Base-by-base conservation (phyloP, 2,888 invertebrate species). In the Keiferia lycopersicella region DNA sequence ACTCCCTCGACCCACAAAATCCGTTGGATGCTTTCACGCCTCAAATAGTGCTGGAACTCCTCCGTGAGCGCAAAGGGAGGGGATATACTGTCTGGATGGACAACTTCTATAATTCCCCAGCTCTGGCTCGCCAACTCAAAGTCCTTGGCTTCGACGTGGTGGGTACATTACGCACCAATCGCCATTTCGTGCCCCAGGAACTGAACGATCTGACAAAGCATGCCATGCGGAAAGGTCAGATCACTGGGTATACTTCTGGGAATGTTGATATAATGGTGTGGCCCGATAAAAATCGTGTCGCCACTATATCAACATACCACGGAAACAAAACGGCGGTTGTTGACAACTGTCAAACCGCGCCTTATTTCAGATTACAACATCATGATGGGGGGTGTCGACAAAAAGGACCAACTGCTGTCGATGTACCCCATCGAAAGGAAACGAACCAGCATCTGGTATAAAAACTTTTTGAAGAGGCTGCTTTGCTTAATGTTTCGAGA, bases 51-150 rank as follows among this genome's bases (percentile, higher is more conserved):
- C 34, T 69, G 1, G 41, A 61, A 6, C 66, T 71, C 0, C 16
- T 66, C 0, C 14, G 64, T 10, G 71, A 69, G 34, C 62, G 70
- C 0, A 67, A 71, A 56, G 6, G 68, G 18, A 65, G 48, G 12
- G 69, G 70, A 0, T 39, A 69, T 48, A 71, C 69, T 0, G 7
- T 73, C 2, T 71, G 72, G 72, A 72, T 76, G 72, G 73, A 74
- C 50, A 76, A 71, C 51, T 71, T 26, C 45, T 76, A 73, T 14
- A 71, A 71, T 30, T 68, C 66, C 0, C 72, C 72, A 8, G 65
- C 68, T 0, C 64, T 73, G 0, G 71, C 73, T 1, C 62, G 71
- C 10, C 6, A 30, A 1, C 51, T 73, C 0, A 75, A 73, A 48
- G 10, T 30, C 14, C 7, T 61, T 8, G 71, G 71, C 0, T 71